These are phyloP conservation scores for Tenualosa ilisha DNA, from an alignment of 2,797 vertebrate species.

Conservation along the genomic window DNA sequence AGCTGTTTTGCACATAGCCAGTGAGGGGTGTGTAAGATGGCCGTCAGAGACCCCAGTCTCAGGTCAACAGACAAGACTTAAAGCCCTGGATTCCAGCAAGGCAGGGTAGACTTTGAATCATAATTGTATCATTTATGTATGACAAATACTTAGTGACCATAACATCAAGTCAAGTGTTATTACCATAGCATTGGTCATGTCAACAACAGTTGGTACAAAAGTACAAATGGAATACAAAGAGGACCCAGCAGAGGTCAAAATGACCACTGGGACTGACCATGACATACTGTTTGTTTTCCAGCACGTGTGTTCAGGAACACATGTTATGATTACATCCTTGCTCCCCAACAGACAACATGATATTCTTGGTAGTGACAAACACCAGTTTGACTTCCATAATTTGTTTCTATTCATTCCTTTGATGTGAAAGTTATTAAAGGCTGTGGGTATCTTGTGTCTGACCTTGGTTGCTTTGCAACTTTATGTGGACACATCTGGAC, in stretches of 20 bases:
- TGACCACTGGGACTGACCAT: background rate
- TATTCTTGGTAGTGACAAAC: background rate
- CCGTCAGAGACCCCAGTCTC: background rate
- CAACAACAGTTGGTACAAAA: background rate
- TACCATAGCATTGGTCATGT: background rate
- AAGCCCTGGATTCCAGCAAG: background rate
- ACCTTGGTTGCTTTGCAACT: background rate
- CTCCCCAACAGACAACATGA: background rate
- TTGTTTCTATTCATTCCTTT: background rate
- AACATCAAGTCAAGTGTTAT: background rate
- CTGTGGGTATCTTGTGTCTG: background rate
- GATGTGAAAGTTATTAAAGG: background rate
- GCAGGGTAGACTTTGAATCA: background rate
- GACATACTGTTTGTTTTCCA: background rate
- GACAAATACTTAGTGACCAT: background rate
- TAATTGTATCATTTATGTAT: background rate
- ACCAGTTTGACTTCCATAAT: background rate
- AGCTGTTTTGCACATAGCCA: background rate
- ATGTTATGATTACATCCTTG: background rate
- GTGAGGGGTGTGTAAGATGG: background rate
- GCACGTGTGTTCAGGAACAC: background rate
- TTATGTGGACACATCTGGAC: background rate
- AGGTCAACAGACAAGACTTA: background rate
- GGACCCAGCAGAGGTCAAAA: background rate
- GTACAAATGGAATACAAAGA: background rate